Evolutionary conservation across 2,797 vertebrate genomes (phyloP), one percentile per base, ranked within the genome.

Genomic region (Pantherophis alleghaniensis): DNA sequence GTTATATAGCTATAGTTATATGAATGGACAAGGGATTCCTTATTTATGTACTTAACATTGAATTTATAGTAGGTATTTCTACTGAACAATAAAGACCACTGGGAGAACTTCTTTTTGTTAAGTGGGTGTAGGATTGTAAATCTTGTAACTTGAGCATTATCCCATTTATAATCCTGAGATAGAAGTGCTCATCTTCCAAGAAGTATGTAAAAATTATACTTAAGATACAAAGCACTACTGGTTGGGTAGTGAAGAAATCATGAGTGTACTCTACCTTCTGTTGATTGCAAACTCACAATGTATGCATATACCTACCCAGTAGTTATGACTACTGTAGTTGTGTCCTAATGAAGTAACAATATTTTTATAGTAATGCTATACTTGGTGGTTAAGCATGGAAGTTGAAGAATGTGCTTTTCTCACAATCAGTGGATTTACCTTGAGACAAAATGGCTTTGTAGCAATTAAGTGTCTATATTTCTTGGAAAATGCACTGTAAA

Each of bases 381-480:
- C 74, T 42, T 42, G 37, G 7, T 79, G 32, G 2, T 24, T 42
- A 86, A 86, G 47, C 16, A 24, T 14, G n/a, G 51, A 32, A 22
- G 32, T 22, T 18, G 32, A 90, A 32, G 24, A 74, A 57, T 37
- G 24, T 5, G 32, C 10, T n/a, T 79, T 42, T 37, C 32, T n/a
- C 18, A 56, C 37, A 69, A 56, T 18, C 24, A 1, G 55, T 53
- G 11, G 9, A 32, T 87, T 90, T 93, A 56, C 32, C 42, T 89
- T 91, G n/a, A 88, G 24, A 57, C 56, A 60, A 91, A 56, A 63
- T 83, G 83, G 26, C 47, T 91, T 93, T 37, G n/a, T 69, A 83
- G 47, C 42, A 88, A 20, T 32, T 26, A 51, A 53, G 4, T 22
- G 74, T 55, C 32, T 91, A 5, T 32, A 47, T 61, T 86, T 32